Evolutionary conservation across 2,888 invertebrate genomes (phyloP), one percentile per base, ranked within the genome.

Genomic region (Archips crataeganus): DNA sequence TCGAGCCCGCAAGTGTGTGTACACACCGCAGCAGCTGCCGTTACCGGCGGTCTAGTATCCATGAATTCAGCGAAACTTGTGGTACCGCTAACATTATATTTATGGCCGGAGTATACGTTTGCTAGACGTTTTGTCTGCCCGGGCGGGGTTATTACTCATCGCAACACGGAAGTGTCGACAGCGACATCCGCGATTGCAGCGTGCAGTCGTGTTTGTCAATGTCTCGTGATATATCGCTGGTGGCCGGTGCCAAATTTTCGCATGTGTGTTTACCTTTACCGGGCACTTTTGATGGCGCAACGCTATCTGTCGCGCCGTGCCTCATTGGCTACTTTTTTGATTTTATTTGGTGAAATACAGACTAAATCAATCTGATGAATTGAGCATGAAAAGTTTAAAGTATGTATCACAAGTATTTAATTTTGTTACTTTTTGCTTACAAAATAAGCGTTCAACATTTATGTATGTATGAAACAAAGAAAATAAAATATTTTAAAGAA

Each of bases 171-270:
- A 88, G 88, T 82, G 88, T 79, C 85, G 91, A 91, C 90, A 88
- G 86, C 82, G 82, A 87, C 88, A 87, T 90, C 90, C 89, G 89
- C 86, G 88, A 87, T 87, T 85, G 88, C 87, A 86, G 84, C 80
- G 78, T 75, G 85, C 84, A 82, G 82, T 84, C 86, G 85, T 89
- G 89, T 91, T 90, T 91, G 91, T 91, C 92, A 90, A 88, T 88
- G 87, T 87, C 84, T 77, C 76, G 82, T 87, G 89, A 91, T 89
- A 87, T 87, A 91, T 89, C 81, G 85, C 80, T 84, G 77, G 83
- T 79, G 85, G 84, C 81, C 82, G 80, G 75, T 87, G 89, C 89
- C 90, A 90, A 88, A 86, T 83, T 45, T 86, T 80, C 82, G 81
- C 83, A 83, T 78, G 79, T 82, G 80, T 84, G 84, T 86, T 86